Conservation (phyloP, 2,888 invertebrate species). For the Spatulosminthurus flaviceps region DNA sequence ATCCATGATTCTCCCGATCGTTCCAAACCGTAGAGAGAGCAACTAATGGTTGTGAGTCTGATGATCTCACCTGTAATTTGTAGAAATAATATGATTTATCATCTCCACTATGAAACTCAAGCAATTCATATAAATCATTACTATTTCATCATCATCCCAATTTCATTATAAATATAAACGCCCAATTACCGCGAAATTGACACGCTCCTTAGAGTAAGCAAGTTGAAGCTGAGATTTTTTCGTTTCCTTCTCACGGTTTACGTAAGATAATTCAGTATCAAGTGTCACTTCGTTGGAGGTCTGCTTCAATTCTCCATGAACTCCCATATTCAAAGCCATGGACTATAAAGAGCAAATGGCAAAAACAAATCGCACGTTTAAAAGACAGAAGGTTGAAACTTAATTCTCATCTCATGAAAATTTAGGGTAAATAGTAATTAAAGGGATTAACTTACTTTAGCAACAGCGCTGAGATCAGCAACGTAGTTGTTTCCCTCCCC, state of each 20-base stretch:
- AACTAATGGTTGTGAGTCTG: slow-evolving; percentile 44
- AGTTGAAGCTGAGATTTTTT: slow-evolving; percentile 30
- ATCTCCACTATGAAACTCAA: not conserved
- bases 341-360: not conserved
- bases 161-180: no score
- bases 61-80: slow-evolving; percentile 50
- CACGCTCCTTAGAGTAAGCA: slow-evolving; percentile 18
- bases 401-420: no score
- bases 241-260: slow-evolving; percentile 24
- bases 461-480: not conserved
- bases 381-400: no score
- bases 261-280: slow-evolving; percentile 21
- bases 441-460: slow-evolving; percentile 14
- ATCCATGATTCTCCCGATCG: not conserved
- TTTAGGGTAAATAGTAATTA: no score
- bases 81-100: no score
- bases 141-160: no score
- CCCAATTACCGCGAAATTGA: slow-evolving; percentile 29
- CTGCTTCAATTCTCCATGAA: not conserved
- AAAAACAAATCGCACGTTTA: not conserved
- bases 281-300: not conserved
- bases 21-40: slow-evolving; percentile 49
- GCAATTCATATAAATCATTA: no score
- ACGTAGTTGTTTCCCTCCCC: slow-evolving; percentile 15
- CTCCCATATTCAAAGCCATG: slow-evolving; percentile 12